A percentile compares a stretch with the other conserved stretches of the same genome.
Evolutionary conservation across 2,888 invertebrate species (phyloP).

Genomic region (Boloria euphrosyne): DNA sequence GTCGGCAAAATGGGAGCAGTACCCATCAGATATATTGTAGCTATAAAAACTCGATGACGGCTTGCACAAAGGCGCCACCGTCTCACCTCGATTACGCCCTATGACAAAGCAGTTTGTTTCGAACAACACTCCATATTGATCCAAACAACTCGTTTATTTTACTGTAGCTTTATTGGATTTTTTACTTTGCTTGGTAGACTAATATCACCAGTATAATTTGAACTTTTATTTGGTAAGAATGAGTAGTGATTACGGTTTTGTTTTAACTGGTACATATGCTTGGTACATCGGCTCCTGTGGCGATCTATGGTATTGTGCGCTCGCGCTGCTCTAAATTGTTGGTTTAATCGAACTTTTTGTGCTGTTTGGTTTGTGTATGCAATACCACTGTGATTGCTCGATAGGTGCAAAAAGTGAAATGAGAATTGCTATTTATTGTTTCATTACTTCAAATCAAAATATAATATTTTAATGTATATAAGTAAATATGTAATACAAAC

Average conservation of each 20-base stretch:
- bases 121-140: constrained; percentile 81
- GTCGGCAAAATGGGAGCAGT: constrained; percentile 74
- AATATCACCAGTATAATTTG: constrained; percentile 50
- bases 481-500: no score
- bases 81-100: constrained; percentile 78
- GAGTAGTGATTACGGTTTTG: constrained; percentile 20
- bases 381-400: constrained; percentile 51
- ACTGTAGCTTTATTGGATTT: constrained; percentile 75
- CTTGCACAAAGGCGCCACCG: constrained; percentile 77
- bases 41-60: constrained; percentile 77
- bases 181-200: constrained; percentile 53
- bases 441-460: no score
- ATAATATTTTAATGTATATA: no score
- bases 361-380: constrained; percentile 62
- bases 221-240: constrained; percentile 33
- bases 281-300: constrained; percentile 59
- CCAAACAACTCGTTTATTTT: constrained; percentile 77
- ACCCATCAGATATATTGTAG: constrained; percentile 71
- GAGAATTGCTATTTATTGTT: constrained; percentile 35
- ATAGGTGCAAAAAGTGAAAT: constrained; percentile 56
- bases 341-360: constrained; percentile 77
- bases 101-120: constrained; percentile 78
- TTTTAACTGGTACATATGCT: constrained; percentile 35
- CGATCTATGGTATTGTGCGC: constrained; percentile 74
- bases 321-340: constrained; percentile 71